Base-by-base conservation (phyloP, 2,113 vertebrate species). In the Lepisosteus oculatus region DNA sequence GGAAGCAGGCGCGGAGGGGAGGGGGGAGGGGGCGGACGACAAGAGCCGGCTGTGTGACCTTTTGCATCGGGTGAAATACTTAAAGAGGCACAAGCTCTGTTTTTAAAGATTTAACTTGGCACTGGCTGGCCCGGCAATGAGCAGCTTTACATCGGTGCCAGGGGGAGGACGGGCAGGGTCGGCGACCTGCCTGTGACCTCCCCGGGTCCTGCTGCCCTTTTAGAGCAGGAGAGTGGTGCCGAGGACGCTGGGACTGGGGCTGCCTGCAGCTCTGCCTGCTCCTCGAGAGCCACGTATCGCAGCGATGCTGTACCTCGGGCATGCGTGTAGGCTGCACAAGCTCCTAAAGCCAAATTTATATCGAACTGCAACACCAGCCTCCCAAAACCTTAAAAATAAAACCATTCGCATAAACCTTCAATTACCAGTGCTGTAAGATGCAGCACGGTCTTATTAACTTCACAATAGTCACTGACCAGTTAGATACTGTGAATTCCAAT, bases 1-100 rank as follows among this genome's bases (percentile, higher is more conserved):
- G 93, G 91, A 96, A 98, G 92, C 92, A 95, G 94, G 94, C 93
- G 95, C 83, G 41, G 2, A 83, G 85, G 84, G 83, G 81, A 80
- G 80, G 68, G 79, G 69, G 77, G 78, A 81, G 74, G 69, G 78
- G 72, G 75, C 77, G 83, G 84, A 89, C 90, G 89, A 92, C 90
- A 90, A 91, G 88, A 85, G 78, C 85, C 65, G 83, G 79, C 89
- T 88, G 89, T 44, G 87, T 86, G 89, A 92, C 91, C 89, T 90
- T 87, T 90, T 81, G 77, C 86, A 83, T 82, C 57, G 73, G 70
- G 76, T 66, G 55, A 87, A 85, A 85, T 84, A 87, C 87, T 88
- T 88, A 86, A 90, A 88, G 88, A 85, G 85, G 77, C 87, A 78
- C 73, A 62, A 83, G 85, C 76, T 78, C 64, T 74, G 81, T 78